These are phyloP conservation scores for Pachycephus smyrnensis DNA, from an alignment of 2,888 invertebrate genomes.

Conservation along the genomic window DNA sequence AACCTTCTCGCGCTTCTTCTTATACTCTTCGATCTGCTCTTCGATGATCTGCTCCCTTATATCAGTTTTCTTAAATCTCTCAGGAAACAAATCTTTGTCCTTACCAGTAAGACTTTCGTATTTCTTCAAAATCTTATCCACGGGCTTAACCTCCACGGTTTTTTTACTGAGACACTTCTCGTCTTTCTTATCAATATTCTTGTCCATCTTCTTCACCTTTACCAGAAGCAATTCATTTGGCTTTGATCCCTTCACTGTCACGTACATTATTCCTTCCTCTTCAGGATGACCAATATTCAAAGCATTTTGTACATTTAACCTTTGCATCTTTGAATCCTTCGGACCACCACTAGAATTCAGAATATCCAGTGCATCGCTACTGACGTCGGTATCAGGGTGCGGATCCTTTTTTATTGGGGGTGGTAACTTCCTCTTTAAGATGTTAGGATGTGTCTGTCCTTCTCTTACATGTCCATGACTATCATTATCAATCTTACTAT, in stretches of 20 bases:
- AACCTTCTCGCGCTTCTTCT: constrained; percentile 59
- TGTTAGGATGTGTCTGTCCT: constrained; percentile 17
- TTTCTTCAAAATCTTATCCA: constrained; percentile 46
- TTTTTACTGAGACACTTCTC: constrained; percentile 33
- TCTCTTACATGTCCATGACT: constrained; percentile 9
- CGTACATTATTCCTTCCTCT: constrained; percentile 64
- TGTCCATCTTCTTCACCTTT: constrained; percentile 57
- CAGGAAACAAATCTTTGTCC: constrained; percentile 49
- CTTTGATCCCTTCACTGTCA: constrained; percentile 61
- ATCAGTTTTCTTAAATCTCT: constrained; percentile 46
- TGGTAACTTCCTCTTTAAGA: constrained; percentile 18
- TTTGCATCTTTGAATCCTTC: constrained; percentile 52
- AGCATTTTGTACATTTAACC: constrained; percentile 53
- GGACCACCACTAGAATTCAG: constrained; percentile 12
- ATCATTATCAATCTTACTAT: constrained; percentile 5
- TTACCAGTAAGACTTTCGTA: constrained; percentile 43
- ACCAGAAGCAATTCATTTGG: constrained; percentile 62
- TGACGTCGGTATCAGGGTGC: constrained; percentile 7
- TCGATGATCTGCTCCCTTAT: constrained; percentile 59
- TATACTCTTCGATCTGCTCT: constrained; percentile 63
- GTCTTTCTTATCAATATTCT: constrained; percentile 40
- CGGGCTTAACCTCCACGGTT: constrained; percentile 41
- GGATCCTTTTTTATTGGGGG: constrained; percentile 25
- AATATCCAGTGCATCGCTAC: constrained; percentile 7
- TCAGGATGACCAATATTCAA: constrained; percentile 47